Base-by-base conservation (phyloP, 2,888 invertebrate species). In the Apoderus coryli region DNA sequence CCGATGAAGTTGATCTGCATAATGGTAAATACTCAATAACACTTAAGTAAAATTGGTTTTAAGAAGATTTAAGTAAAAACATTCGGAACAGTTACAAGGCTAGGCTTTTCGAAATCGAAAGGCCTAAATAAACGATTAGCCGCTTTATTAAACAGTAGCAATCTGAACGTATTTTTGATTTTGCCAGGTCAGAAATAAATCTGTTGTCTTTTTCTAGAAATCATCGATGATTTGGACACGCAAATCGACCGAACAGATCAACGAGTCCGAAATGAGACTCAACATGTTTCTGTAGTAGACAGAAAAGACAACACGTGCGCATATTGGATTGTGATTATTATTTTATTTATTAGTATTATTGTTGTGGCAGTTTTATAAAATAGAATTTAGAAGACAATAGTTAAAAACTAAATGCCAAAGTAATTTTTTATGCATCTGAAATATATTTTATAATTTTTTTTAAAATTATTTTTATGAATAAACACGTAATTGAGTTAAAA, bases 1-100 rank as follows among this genome's bases (percentile, higher is more conserved):
- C 73, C 7, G 65, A 64, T 45, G 85, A 85, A 61, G 79, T 84
- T 1, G 76, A 76, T 45, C 57, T 69, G 40, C 84, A 85, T 47
- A 79, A 81, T 63, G 80, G 80, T 80, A 54, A 50, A 51, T 42
- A 22, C 19, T 19, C 7, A 19, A 19, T n/a, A n/a, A n/a, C n/a
- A n/a, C n/a, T n/a, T n/a, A n/a, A n/a, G n/a, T n/a, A n/a, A n/a
- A n/a, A n/a, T n/a, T n/a, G n/a, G n/a, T n/a, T n/a, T n/a, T n/a
- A n/a, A n/a, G n/a, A n/a, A n/a, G n/a, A n/a, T n/a, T n/a, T n/a
- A n/a, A n/a, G n/a, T n/a, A n/a, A n/a, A n/a, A n/a, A n/a, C n/a
- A n/a, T n/a, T n/a, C n/a, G n/a, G n/a, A n/a, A n/a, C n/a, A n/a
- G n/a, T n/a, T n/a, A n/a, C n/a, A n/a, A n/a, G n/a, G n/a, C n/a